phyloP scores from a whole-genome alignment of 2,113 vertebrate species.

The Eurypyga helias region DNA sequence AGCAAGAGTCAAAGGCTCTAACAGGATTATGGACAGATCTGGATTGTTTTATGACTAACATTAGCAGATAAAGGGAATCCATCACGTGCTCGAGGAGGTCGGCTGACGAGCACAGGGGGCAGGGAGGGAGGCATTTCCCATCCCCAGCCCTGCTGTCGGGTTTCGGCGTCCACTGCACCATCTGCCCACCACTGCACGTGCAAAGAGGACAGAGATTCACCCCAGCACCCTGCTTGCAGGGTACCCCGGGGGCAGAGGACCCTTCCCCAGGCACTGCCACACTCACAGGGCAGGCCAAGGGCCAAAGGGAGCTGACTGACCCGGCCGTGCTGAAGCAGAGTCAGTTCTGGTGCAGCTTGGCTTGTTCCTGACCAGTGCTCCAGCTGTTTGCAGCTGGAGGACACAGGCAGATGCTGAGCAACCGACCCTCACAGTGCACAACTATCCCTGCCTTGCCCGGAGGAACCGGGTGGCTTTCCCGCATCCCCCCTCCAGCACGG shows the following conservation, averaged over 20 bases:
- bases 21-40: slow-evolving; percentile 47
- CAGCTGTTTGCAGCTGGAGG: slow-evolving; percentile 29
- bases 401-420: background rate
- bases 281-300: rapidly evolving
- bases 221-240: background rate
- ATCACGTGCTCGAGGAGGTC: background rate
- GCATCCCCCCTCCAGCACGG: rapidly evolving
- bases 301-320: background rate
- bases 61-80: slow-evolving; percentile 12
- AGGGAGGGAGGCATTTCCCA: background rate
- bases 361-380: rapidly evolving
- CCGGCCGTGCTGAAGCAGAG: rapidly evolving
- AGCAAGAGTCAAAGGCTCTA: slow-evolving; percentile 56
- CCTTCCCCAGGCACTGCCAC: background rate
- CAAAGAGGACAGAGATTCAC: background rate
- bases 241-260: background rate
- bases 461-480: background rate
- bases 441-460: background rate
- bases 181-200: rapidly evolving
- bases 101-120: background rate
- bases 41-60: slow-evolving; percentile 32
- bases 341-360: background rate
- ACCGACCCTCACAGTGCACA: rapidly evolving
- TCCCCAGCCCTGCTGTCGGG: rapidly evolving
- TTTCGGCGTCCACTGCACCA: rapidly evolving